Base-by-base conservation (phyloP, 2,797 vertebrate species). In the Sardinella longiceps region DNA sequence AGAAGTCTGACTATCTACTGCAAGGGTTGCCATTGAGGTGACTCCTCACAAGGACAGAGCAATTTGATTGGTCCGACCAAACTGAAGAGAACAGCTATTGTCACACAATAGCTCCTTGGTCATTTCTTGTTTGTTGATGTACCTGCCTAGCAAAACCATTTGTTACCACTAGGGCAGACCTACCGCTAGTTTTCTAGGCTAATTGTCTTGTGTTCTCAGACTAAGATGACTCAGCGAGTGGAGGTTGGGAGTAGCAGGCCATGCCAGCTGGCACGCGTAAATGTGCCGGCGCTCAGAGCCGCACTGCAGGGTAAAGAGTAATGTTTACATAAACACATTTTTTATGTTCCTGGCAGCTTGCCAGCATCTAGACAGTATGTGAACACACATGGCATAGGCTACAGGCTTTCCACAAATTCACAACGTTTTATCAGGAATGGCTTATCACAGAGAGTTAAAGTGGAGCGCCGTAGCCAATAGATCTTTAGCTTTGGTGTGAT, bases 271-370 rank as follows among this genome's bases (percentile, higher is more conserved):
- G 74, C 83, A 80, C 28, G 5, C 20, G 30, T 14, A 74, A 43
- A 12, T 39, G 28, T 18, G 33, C 80, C 70, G 77, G 51, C 12
- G 82, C 63, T 66, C 80, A 81, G 30, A 85, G 74, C n/a, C 20
- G 23, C 43, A 2, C 74, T 56, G 37, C n/a, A 46, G 70, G 80
- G 80, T 33, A 81, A 83, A 82, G 60, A 83, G 63, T 60, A 83
- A 74, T 37, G 46, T 83, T 83, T 77, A 25, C 82, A 84, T 86
- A 86, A 87, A 88, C 83, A 84, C 74, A 39, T 39, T 50, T 63
- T 82, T 81, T 77, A 80, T 85, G 51, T 85, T 84, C 53, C 48
- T 46, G 51, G 48, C 37, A 46, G 45, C 74, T 45, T 83, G 77
- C 77, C 84, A 74, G 43, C 80, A 25, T 66, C 9, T n/a, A 80